A percentile compares a stretch with the other conserved stretches of the same genome.
Conservation (phyloP, 2,797 vertebrate species). For the Hemibagrus guttatus region DNA sequence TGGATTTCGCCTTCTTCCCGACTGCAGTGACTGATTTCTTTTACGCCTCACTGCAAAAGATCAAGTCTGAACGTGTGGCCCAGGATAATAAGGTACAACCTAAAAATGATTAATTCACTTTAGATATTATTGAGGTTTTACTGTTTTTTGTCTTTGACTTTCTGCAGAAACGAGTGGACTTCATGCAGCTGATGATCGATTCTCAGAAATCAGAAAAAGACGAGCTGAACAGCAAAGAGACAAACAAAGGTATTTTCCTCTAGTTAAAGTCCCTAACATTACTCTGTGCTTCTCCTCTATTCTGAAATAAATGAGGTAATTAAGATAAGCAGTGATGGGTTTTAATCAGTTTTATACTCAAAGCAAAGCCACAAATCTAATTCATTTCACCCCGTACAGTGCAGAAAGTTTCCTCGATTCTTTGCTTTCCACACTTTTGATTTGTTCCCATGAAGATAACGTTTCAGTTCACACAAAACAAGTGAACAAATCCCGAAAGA, state of each 20-base stretch:
- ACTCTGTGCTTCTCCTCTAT: background rate
- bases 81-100: constrained; percentile 55
- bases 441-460: background rate
- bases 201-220: constrained; percentile 59
- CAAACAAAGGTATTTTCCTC: constrained; percentile 10
- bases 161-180: constrained; percentile 71
- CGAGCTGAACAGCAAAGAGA: constrained; percentile 45
- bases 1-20: constrained; percentile 72
- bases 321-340: background rate
- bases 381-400: background rate
- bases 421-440: background rate
- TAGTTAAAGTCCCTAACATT: background rate
- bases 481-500: background rate
- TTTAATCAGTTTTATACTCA: background rate
- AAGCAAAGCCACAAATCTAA: background rate
- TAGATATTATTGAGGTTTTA: background rate
- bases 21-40: constrained; percentile 69
- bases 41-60: constrained; percentile 64
- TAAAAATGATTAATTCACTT: too few relatives aligned
- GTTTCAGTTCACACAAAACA: background rate
- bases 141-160: background rate
- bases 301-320: background rate
- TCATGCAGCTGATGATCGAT: constrained; percentile 82
- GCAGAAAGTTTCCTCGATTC: background rate
- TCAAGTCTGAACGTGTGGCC: constrained; percentile 67